Conservation (phyloP, 2,113 vertebrate species). For the Aleadryas rufinucha region DNA sequence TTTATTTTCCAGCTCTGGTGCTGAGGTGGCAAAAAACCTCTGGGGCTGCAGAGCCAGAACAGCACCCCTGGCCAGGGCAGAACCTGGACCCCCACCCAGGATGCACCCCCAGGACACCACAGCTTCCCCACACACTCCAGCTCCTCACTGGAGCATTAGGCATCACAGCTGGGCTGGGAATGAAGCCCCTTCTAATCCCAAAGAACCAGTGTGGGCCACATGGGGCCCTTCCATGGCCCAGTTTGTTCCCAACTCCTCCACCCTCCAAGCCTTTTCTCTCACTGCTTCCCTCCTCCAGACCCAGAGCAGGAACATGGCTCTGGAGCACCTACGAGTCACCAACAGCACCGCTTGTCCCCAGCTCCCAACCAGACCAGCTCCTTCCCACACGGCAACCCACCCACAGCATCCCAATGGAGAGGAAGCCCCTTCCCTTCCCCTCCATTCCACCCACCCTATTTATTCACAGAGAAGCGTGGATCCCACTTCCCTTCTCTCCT, state of each 20-base stretch:
- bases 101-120: background rate
- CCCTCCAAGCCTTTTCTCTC: background rate
- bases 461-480: fast-evolving
- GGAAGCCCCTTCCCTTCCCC: background rate
- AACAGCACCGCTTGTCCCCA: fast-evolving
- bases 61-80: background rate
- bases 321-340: fast-evolving
- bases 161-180: background rate
- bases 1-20: background rate
- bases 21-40: background rate
- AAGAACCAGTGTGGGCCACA: fast-evolving
- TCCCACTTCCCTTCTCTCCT: background rate
- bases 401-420: fast-evolving
- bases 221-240: fast-evolving
- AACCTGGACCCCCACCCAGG: fast-evolving
- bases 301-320: background rate
- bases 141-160: fast-evolving
- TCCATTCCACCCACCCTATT: background rate
- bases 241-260: background rate
- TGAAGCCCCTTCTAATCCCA: background rate
- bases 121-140: background rate
- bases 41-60: background rate
- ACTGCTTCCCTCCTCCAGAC: background rate
- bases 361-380: background rate
- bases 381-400: fast-evolving